These are phyloP conservation scores for Philaenus spumarius DNA, from an alignment of 1,140 invertebrate species.

Conservation along the genomic window DNA sequence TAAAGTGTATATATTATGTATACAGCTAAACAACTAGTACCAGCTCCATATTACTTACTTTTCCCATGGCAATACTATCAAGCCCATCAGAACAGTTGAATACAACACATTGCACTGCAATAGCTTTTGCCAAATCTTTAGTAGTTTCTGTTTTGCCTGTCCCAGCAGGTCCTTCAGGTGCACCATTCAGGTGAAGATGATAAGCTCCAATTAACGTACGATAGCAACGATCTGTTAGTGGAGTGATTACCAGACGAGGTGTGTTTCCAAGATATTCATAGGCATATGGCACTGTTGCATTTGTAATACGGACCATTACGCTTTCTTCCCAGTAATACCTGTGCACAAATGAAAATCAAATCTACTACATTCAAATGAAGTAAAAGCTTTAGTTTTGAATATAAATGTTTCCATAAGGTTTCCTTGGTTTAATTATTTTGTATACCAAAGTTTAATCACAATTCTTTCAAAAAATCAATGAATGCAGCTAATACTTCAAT, in stretches of 20 bases:
- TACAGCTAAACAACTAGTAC: too few relatives aligned
- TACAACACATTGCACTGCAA: constrained; percentile 88
- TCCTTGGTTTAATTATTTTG: too few relatives aligned
- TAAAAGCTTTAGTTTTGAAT: too few relatives aligned
- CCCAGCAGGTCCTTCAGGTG: constrained; percentile 82
- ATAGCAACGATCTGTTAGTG: constrained; percentile 71
- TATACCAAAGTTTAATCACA: too few relatives aligned
- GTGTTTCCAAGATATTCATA: constrained; percentile 88
- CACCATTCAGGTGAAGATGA: constrained; percentile 78
- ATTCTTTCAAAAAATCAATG: too few relatives aligned
- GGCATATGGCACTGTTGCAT: constrained; percentile 74
- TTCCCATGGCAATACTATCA: constrained; percentile 90
- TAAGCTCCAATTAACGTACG: constrained; percentile 82
- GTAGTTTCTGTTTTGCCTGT: constrained; percentile 88
- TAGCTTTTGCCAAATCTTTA: constrained; percentile 81
- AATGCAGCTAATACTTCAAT: too few relatives aligned
- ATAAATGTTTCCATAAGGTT: too few relatives aligned
- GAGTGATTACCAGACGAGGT: constrained; percentile 61
- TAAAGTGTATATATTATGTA: too few relatives aligned
- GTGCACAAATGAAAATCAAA: neutral
- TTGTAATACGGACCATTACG: constrained; percentile 77
- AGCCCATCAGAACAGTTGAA: constrained; percentile 94
- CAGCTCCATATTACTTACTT: too few relatives aligned
- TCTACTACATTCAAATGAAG: too few relatives aligned
- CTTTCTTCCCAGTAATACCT: constrained; percentile 82